Evolutionary conservation across 2,113 vertebrate species (phyloP), one percentile per base, ranked within the genome.

Genomic region (Mola mola): DNA sequence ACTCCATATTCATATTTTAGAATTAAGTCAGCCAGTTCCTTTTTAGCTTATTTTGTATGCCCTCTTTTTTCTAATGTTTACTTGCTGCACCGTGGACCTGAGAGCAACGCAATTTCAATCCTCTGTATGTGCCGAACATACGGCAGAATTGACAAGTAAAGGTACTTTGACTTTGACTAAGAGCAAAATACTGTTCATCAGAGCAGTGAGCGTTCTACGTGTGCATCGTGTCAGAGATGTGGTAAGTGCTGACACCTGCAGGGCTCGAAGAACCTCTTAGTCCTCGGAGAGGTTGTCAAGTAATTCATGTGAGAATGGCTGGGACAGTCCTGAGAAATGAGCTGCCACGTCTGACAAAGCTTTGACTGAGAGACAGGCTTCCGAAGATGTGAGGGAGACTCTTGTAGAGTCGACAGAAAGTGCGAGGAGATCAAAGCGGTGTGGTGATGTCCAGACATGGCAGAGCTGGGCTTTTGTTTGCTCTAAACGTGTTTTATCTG

Each of bases 401-500:
- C 59, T 69, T 57, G 46, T 69, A 63, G 71, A 65, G 60, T 66
- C 17, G 42, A 28, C 66, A 75, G 59, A 33, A 60, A 56, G 59
- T 70, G 75, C 10, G 7, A 71, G 51, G 29, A 58, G 78, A 82
- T 86, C 84, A 87, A 82, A 88, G 82, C 26, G 53, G 67, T 53
- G 37, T 40, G 60, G 60, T 10, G 24, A 56, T 74, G 83, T 61
- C 78, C 50, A 28, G 40, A 75, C 66, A 65, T 66, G 6, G 61
- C 74, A 57, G 78, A 64, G 46, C 50, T 6, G 8, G n/a, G 66
- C 72, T 72, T 82, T 79, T 81, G 75, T 81, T 81, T 83, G 56
- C 66, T 72, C 68, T 44, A 65, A 84, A 83, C 78, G 57, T 53
- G 72, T 77, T 75, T 86, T 81, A 81, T 84, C 78, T 82, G 80